Evolutionary conservation across 1,140 invertebrate species (phyloP).

Genomic region (Trichoplusia ni): DNA sequence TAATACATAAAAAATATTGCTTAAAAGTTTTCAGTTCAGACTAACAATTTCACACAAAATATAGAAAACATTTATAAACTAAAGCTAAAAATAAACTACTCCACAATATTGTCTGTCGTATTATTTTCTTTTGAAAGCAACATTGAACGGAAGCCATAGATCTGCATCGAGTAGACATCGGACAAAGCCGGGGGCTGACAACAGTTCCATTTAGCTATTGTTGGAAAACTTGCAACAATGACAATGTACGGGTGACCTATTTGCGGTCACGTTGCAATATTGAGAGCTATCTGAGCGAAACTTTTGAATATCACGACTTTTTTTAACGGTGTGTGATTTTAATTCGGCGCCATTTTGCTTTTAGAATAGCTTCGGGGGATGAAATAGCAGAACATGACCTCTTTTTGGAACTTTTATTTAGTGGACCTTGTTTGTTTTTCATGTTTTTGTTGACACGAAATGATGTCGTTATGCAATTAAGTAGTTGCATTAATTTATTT

Average conservation of each 20-base stretch:
- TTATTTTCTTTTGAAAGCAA: slow-evolving; percentile 60
- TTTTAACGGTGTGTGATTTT: slow-evolving; percentile 15
- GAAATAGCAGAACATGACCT: not conserved
- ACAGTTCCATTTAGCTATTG: slow-evolving; percentile 57
- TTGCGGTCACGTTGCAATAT: slow-evolving; percentile 49
- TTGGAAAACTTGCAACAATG: slow-evolving; percentile 59
- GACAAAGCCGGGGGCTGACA: slow-evolving; percentile 54
- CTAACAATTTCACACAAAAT: no score
- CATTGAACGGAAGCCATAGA: slow-evolving; percentile 64
- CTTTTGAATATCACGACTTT: slow-evolving; percentile 31
- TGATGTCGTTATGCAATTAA: no score
- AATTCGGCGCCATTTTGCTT: slow-evolving; percentile 23
- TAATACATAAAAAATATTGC: no score
- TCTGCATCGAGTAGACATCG: slow-evolving; percentile 68
- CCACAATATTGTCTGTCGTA: slow-evolving; percentile 22
- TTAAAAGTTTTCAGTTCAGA: no score
- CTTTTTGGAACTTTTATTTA: not conserved
- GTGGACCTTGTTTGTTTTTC: not conserved
- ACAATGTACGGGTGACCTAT: slow-evolving; percentile 53
- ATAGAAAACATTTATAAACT: no score
- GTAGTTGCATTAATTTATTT: no score
- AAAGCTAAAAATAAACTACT: not conserved
- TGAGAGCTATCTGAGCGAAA: slow-evolving; percentile 52
- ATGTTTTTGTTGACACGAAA: no score
- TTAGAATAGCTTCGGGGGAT: not conserved